Evolutionary conservation across 2,888 invertebrate genomes (phyloP), one percentile per base, ranked within the genome.

Genomic region (Galerucella nymphaeae): DNA sequence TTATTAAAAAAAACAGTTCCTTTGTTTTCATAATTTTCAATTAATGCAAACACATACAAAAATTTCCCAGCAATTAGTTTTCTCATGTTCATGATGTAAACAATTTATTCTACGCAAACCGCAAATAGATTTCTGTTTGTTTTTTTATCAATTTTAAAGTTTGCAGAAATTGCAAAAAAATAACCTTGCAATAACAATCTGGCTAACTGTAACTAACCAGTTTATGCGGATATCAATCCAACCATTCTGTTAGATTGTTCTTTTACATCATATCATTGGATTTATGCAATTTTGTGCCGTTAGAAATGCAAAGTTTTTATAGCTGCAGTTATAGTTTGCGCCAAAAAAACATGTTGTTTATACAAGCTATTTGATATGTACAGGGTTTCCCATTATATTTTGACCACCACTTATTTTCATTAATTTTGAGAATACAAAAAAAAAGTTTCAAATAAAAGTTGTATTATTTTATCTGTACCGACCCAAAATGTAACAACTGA

Each of bases 261-360:
- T 50, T 50, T 50, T 50, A n/a, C 50, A 50, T 50, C 50, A 53
- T 53, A 53, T 53, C 18, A 18, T 53, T 18, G 18, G 16, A 53
- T 53, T 53, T 53, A 53, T 53, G 53, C 53, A 53, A 53, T 53
- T 53, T 53, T 18, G 18, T 53, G 18, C 53, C 53, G 53, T 53
- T 53, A 53, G 53, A 18, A 53, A 53, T 53, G 16, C 16, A 10
- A 18, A 18, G 16, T 53, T 53, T 16, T 18, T 53, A n/a, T n/a
- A 48, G 48, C 13, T 45, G 11, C 45, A 45, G 45, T 45, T 14
- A 45, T 13, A 13, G 14, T 45, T 45, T 30, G 13, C 4, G 45
- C 14, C 13, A 45, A 13, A 45, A 45, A 11, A 45, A 45, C 13
- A 14, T 45, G 45, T 45, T 13, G 45, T 13, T 13, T 45, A 45